These are phyloP conservation scores for Drosophila ustulata DNA, from an alignment of 2,888 invertebrate species.

Conservation along the genomic window DNA sequence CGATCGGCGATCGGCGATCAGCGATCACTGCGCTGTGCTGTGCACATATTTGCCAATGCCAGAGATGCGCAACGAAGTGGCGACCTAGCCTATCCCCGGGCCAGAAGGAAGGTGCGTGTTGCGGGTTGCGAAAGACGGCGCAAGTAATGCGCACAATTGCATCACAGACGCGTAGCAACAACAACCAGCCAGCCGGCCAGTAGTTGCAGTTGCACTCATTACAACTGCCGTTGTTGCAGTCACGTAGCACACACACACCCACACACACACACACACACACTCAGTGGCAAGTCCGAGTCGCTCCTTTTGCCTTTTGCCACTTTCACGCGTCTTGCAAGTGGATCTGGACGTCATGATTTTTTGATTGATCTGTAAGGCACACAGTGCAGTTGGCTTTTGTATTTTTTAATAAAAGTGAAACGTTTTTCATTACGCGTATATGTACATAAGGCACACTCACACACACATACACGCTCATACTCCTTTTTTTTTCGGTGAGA, in stretches of 20 bases:
- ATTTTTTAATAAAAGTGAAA: constrained; percentile 77
- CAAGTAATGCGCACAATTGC: constrained; percentile 69
- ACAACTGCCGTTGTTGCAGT: constrained; percentile 32
- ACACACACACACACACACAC: constrained; percentile 1
- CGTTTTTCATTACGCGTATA: constrained; percentile 73
- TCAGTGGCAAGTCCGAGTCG: constrained; percentile 2
- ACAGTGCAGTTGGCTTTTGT: constrained; percentile 76
- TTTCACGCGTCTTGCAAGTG: constrained; percentile 54
- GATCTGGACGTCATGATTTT: constrained; percentile 71
- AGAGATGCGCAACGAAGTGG: constrained; percentile 78
- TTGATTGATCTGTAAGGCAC: constrained; percentile 83
- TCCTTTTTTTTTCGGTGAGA: constrained; percentile 21
- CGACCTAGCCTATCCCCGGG: constrained; percentile 75
- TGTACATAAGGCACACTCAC: constrained; percentile 17
- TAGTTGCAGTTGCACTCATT: constrained; percentile 41
- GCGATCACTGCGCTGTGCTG: constrained; percentile 25
- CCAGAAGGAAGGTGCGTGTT: constrained; percentile 65
- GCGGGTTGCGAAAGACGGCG: constrained; percentile 41
- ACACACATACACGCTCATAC: not conserved
- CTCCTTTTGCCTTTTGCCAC: constrained; percentile 42
- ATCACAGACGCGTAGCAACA: constrained; percentile 59
- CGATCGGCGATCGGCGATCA: constrained; percentile 51
- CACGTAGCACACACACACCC: constrained; percentile 32
- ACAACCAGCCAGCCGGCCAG: constrained; percentile 21
- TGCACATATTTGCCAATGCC: constrained; percentile 75